A percentile compares a stretch with the other conserved stretches of the same genome.
These are phyloP conservation scores for Steatornis caripensis DNA, from an alignment of 2,113 vertebrate genomes.

Conservation along the genomic window DNA sequence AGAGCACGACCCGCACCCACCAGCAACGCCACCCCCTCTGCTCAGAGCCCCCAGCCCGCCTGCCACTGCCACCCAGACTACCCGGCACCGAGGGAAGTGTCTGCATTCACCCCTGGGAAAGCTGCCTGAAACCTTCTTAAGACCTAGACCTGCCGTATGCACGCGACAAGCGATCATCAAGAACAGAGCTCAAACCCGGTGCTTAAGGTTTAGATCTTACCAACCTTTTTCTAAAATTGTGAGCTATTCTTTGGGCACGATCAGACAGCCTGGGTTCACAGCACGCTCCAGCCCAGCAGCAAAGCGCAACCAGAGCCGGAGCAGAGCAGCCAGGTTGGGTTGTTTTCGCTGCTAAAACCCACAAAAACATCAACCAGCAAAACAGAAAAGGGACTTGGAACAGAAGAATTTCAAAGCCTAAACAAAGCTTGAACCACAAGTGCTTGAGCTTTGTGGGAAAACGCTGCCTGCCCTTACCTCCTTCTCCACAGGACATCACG, in stretches of 20 bases:
- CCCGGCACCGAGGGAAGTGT: fast-evolving
- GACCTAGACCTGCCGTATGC: neutral
- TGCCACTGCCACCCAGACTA: neutral
- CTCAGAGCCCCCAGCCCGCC: too few relatives aligned
- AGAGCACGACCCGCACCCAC: neutral
- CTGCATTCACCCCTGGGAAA: neutral
- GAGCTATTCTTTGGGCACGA: neutral
- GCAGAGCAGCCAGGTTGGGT: neutral
- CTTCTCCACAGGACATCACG: neutral
- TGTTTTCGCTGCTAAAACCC: neutral
- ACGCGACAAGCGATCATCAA: fast-evolving
- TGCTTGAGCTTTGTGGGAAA: neutral
- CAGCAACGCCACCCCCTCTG: too few relatives aligned
- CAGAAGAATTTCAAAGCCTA: neutral
- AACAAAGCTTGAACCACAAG: neutral
- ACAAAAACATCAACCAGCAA: neutral
- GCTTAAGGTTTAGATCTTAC: neutral
- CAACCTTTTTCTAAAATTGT: neutral
- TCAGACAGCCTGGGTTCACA: neutral
- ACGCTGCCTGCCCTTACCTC: neutral
- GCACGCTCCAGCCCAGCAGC: neutral
- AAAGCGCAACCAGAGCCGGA: neutral
- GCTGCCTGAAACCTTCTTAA: neutral
- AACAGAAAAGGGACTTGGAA: neutral
- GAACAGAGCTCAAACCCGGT: neutral